Base-by-base conservation (phyloP, 2,113 vertebrate species). In the Plecotus auritus region DNA sequence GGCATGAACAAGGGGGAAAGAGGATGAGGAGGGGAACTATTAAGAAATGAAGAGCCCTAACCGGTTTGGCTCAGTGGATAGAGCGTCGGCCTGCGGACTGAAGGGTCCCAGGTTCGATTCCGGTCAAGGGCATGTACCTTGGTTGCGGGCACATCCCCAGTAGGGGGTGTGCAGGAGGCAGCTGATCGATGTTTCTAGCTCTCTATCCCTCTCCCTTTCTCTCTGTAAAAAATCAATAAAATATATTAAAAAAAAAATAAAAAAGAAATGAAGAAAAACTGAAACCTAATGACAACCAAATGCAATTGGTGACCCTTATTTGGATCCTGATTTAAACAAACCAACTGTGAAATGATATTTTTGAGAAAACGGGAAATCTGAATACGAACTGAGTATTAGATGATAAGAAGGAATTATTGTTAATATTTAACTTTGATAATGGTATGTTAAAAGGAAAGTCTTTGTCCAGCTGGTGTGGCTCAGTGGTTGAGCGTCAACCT, bases 181-280 rank as follows among this genome's bases (percentile, higher is more conserved):
- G 37, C 37, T 40, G 37, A 40, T 40, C 3, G 37, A 40, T 40
- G 37, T 40, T 40, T 40, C 37, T 40, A n/a, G n/a, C 37, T 40
- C 37, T 40, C 37, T n/a, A 40, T 40, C 37, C 3, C 37, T 40
- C 37, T 40, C 37, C 37, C 37, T 40, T 40, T 4, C 37, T 40
- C 37, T 40, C 37, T 40, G 37, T 4, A 40, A 40, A 40, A 40
- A 40, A 40, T 40, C 37, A 40, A 40, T 40, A 40, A 40, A 40
- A 40, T 40, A 40, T 40, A 40, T 40, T n/a, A n/a, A n/a, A n/a
- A n/a, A n/a, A n/a, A n/a, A n/a, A n/a, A n/a, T n/a, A n/a, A n/a
- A n/a, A n/a, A n/a, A n/a, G 74, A 92, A 88, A 95, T 72, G 51
- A 92, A 88, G 9, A 91, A 13, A 77, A 47, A 90, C 26, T 89